These are phyloP conservation scores for Ameiurus melas DNA, from an alignment of 2,113 vertebrate genomes.

Conservation along the genomic window DNA sequence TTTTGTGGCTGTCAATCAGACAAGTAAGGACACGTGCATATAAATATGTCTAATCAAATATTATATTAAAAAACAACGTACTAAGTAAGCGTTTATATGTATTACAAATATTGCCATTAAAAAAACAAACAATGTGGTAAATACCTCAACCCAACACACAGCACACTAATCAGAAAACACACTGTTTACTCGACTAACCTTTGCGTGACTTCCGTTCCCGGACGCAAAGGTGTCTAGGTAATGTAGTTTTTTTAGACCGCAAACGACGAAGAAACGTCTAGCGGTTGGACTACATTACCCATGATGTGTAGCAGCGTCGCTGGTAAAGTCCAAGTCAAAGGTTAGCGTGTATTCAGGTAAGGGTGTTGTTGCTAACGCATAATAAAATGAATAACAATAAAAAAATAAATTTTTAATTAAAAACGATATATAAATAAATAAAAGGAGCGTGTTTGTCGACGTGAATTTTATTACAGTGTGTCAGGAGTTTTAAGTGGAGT, in stretches of 20 bases:
- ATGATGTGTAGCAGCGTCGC: neutral
- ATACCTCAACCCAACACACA: neutral
- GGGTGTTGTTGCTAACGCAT: neutral
- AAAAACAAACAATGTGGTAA: neutral
- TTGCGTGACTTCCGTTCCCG: conserved; percentile 9
- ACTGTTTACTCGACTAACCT: conserved; percentile 55
- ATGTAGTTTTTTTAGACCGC: conserved; percentile 41
- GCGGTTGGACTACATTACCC: conserved; percentile 58
- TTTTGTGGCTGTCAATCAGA: neutral
- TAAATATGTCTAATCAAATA: neutral
- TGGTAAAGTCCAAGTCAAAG: conserved; percentile 1
- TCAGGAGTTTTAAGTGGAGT: neutral
- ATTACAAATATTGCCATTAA: neutral
- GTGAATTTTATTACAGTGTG: neutral
- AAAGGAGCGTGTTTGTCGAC: neutral
- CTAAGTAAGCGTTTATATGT: neutral
- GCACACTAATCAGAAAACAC: neutral
- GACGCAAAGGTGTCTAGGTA: conserved; percentile 45
- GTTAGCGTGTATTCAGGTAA: neutral
- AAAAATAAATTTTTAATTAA: no score
- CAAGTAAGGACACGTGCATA: neutral
- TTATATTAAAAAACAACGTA: neutral
- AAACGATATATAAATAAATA: neutral
- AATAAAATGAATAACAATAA: no score
- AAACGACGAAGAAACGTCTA: fast-evolving